phyloP scores from a whole-genome alignment of 2,113 vertebrate species.

The human (Homo sapiens) region DNA sequence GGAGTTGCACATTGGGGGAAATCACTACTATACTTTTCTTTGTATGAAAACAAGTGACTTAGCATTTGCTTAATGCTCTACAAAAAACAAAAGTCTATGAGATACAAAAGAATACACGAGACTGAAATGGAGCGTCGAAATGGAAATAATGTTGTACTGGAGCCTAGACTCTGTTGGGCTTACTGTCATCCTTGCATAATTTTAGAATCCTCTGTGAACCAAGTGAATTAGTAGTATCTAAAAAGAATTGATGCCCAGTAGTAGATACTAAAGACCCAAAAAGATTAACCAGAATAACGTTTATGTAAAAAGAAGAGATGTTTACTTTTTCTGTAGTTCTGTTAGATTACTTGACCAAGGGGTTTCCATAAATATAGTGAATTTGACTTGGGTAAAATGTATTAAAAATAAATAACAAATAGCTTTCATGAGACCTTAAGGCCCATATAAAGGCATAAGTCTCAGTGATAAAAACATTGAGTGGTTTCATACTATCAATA shows the following conservation, averaged over 20 bases:
- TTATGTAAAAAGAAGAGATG: background rate
- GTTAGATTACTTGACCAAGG: background rate
- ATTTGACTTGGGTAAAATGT: background rate
- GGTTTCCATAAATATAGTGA: background rate
- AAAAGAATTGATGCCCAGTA: background rate
- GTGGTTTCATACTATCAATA: background rate
- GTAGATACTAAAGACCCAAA: background rate
- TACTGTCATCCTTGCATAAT: background rate
- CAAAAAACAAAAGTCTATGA: background rate
- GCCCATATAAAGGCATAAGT: background rate
- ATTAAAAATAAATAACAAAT: background rate
- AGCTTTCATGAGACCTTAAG: background rate
- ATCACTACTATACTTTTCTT: background rate
- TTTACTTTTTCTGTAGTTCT: background rate
- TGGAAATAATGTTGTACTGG: background rate
- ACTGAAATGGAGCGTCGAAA: background rate
- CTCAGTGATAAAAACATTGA: background rate
- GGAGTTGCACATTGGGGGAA: background rate
- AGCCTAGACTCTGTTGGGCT: background rate
- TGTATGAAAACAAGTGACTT: constrained; percentile 3
- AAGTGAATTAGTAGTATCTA: background rate
- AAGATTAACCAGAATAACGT: background rate
- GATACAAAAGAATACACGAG: background rate
- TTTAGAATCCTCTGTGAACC: background rate
- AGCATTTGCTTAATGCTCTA: background rate